phyloP scores from a whole-genome alignment of 2,888 invertebrate species.

The Chloromyia formosa region DNA sequence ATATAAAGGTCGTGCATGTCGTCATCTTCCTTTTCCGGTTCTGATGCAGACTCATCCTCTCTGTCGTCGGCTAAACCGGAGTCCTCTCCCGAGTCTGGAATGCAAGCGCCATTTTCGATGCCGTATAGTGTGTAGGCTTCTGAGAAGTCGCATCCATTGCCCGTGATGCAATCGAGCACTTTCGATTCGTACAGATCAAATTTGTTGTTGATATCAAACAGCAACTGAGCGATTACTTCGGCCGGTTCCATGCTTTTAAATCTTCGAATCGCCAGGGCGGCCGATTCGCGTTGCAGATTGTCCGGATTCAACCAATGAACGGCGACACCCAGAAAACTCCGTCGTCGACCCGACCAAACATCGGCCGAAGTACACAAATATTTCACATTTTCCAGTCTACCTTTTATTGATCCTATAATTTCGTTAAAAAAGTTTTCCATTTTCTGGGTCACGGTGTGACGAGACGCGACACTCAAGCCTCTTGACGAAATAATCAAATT shows the following conservation, averaged over 20 bases:
- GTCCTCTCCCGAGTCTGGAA: not conserved
- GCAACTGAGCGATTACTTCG: constrained; percentile 1
- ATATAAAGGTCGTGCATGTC: not conserved
- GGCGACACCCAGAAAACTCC: constrained; percentile 53
- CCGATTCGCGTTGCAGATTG: constrained; percentile 49
- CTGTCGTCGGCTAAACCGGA: too few species aligned
- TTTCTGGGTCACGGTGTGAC: not conserved
- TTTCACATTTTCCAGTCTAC: constrained; percentile 41
- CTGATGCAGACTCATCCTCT: not conserved
- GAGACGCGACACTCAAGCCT: not conserved
- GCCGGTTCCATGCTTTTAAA: constrained; percentile 51
- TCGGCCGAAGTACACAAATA: constrained; percentile 51
- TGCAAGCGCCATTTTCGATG: not conserved
- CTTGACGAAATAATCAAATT: not conserved
- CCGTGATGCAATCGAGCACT: constrained; percentile 4
- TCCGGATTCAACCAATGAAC: constrained; percentile 50
- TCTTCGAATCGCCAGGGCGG: constrained; percentile 52
- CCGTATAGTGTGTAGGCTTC: not conserved
- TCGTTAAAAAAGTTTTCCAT: not conserved
- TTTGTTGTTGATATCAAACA: not conserved
- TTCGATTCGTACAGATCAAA: not conserved
- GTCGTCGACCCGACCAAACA: constrained; percentile 52
- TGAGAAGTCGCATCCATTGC: constrained; percentile 5
- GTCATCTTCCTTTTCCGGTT: not conserved
- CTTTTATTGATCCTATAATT: not conserved